A percentile compares a stretch with the other conserved stretches of the same genome.
Evolutionary conservation across 2,113 vertebrate genomes (phyloP).

Genomic region (Ciconia stormi): DNA sequence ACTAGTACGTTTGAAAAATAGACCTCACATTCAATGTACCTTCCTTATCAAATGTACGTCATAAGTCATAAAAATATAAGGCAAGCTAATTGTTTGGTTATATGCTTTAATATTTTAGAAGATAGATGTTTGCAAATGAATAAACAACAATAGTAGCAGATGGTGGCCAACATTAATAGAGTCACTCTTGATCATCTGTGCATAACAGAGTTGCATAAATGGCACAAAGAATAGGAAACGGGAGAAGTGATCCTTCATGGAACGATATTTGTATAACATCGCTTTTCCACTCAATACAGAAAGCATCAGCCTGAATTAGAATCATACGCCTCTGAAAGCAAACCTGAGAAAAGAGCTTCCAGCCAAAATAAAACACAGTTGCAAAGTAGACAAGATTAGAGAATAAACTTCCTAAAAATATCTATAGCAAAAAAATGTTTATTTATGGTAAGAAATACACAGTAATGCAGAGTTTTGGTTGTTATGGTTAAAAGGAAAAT

Average conservation of each 20-base stretch:
- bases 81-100: background rate
- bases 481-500: background rate
- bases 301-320: background rate
- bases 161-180: background rate
- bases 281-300: background rate
- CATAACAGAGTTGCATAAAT: background rate
- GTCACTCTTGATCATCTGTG: background rate
- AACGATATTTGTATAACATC: background rate
- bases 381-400: background rate
- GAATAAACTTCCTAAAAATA: background rate
- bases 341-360: background rate
- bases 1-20: background rate
- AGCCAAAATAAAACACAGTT: background rate
- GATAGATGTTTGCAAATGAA: background rate
- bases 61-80: background rate
- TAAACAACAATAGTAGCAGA: background rate
- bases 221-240: background rate
- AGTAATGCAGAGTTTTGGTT: background rate
- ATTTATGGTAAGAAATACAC: background rate
- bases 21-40: background rate
- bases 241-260: background rate
- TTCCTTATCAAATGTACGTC: background rate
- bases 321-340: background rate
- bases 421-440: background rate
- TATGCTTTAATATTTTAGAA: slow-evolving; percentile 36